These are phyloP conservation scores for Melopsittacus undulatus DNA, from an alignment of 2,797 vertebrate genomes.

Conservation along the genomic window DNA sequence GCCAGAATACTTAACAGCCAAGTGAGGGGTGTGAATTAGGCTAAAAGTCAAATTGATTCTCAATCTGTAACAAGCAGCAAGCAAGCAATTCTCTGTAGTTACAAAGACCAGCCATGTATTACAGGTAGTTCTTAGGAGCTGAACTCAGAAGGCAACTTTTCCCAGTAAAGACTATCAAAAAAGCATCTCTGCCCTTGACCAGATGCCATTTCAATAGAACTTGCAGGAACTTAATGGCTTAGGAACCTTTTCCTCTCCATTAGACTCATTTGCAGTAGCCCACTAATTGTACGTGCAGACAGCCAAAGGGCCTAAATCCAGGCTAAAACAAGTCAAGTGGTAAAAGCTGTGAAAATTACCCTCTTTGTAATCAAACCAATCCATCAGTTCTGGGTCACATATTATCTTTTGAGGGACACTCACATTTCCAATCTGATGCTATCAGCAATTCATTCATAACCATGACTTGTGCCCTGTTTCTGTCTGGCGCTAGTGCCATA, in stretches of 20 bases:
- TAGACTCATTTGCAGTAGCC: background rate
- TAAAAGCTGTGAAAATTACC: background rate
- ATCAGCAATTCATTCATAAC: background rate
- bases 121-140: background rate
- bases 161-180: background rate
- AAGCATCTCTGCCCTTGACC: background rate
- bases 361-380: background rate
- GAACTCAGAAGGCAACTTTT: background rate
- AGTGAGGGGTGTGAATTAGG: background rate
- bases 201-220: background rate
- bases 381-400: background rate
- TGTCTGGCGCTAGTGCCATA: background rate
- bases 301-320: background rate
- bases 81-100: background rate
- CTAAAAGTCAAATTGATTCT: background rate
- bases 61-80: background rate
- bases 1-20: background rate
- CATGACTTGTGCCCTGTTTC: background rate
- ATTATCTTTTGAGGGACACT: background rate
- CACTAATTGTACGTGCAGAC: background rate
- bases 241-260: background rate
- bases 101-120: background rate
- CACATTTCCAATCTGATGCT: background rate
- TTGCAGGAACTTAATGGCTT: background rate
- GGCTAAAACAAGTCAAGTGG: background rate